Percentiles rank a stretch among this genome's conserved stretches.
phyloP scores from a whole-genome alignment of 2,797 vertebrate species.

The Tauraco hartlaubi region DNA sequence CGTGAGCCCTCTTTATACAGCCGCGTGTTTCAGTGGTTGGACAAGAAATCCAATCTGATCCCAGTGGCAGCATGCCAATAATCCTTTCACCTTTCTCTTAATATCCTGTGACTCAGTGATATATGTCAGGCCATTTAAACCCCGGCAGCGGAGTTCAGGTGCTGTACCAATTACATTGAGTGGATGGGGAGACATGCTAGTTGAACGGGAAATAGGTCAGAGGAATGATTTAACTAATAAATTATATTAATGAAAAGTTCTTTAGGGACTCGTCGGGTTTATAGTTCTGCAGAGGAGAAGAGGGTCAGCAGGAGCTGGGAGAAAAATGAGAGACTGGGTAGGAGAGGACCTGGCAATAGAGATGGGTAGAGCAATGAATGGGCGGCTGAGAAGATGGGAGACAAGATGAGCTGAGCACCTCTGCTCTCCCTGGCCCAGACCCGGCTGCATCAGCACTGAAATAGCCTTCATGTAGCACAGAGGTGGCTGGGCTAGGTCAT shows the following conservation, averaged over 20 bases:
- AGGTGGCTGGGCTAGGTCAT: background rate
- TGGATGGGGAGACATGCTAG: background rate
- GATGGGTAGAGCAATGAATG: background rate
- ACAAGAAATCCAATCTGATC: conserved; percentile 54
- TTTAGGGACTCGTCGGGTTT: conserved; percentile 14
- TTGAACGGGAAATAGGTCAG: conserved; percentile 49
- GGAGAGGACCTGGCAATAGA: background rate
- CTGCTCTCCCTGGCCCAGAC: background rate
- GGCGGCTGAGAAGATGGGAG: rapidly evolving
- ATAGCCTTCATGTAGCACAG: background rate
- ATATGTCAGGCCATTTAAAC: conserved; percentile 63
- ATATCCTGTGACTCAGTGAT: conserved; percentile 70
- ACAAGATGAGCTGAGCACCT: background rate
- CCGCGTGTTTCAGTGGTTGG: background rate
- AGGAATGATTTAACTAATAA: conserved; percentile 44
- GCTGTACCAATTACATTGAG: conserved; percentile 44
- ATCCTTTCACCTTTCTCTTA: conserved; percentile 68
- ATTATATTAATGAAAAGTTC: conserved; percentile 64
- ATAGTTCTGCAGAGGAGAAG: conserved; percentile 25
- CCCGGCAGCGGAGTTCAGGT: conserved; percentile 20
- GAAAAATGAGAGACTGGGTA: background rate
- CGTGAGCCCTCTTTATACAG: background rate
- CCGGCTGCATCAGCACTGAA: background rate
- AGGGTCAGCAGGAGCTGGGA: background rate
- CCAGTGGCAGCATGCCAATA: background rate